Base-by-base conservation (phyloP, 1,140 invertebrate species). In the Drosophila saltans region DNA sequence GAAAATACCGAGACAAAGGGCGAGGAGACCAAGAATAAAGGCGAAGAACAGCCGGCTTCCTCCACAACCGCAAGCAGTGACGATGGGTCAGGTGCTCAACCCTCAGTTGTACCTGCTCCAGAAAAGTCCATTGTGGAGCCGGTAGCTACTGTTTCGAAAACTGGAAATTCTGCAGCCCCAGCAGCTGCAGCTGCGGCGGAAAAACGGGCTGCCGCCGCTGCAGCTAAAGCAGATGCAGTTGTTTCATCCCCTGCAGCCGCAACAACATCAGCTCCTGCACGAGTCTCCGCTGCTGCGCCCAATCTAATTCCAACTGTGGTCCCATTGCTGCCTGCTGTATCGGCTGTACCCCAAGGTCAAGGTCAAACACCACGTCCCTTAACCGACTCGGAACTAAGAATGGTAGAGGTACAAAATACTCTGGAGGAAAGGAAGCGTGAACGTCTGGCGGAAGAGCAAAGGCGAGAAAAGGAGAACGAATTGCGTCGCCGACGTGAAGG, bases 401-500 rank as follows among this genome's bases (percentile, higher is more conserved):
- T 66, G 36, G n/a, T 9, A 7, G 75, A 83, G 6, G 69, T 78
- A 3, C 79, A 80, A 10, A 58, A 61, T 4, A 30, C 58, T 0
- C 2, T 75, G 1, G 73, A 75, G 3, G 21, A 83, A 11, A 76
- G 69, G 26, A 28, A 60, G 0, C 28, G 52, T 0, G 80, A 88
- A 40, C 80, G 71, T 0, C 6, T 68, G 39, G 68, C 78, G 28
- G 72, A 78, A 48, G 73, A 89, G 33, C 72, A 75, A 10, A 69
- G 52, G 0, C 59, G 11, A 11, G 66, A 77, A 60, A 91, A 67
- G 77, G 84, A 78, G 11, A 94, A 78, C 79, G 97, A 97, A 92
- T 82, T 96, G 3, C 95, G 97, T 70, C 93, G 97, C 7, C 93
- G 97, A 2, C 93, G 95, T 73, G 86, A 95, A 26, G 96, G 96